Evolutionary conservation across 2,113 vertebrate species (phyloP), one percentile per base, ranked within the genome.

Genomic region (Anarrhichthys ocellatus): DNA sequence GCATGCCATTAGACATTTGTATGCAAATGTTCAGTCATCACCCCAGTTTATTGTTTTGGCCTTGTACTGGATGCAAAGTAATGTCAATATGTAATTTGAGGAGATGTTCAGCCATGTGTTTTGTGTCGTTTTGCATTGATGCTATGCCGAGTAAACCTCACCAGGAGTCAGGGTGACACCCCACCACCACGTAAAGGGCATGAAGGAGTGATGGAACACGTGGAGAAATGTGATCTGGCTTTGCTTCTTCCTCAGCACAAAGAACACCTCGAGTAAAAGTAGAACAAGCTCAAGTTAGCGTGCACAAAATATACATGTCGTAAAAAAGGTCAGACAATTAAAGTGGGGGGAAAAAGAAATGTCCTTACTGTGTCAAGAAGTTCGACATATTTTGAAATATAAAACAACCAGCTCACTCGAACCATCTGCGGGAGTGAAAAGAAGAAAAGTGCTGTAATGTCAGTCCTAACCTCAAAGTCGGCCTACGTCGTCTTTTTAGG

Each of bases 101-200:
- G 4, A n/a, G 1, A 9, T 70, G 34, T 58, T 48, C 27, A 24
- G 27, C 48, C 44, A 32, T 18, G 22, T 62, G 6, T 15, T 52
- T 22, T 52, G 20, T 52, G 48, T 50, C n/a, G 1, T 14, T 58
- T 58, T 59, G 15, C 24, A 29, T 27, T 29, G 54, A 13, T 24
- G 24, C 29, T 59, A 29, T 15, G 24, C n/a, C 1, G 24, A 27
- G 54, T 24, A 20, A 54, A 52, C 17, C 94, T 96, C 83, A 99
- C 98, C 98, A 85, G 98, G 98, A 52, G 97, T 97, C 89, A 98
- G 86, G 27, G 90, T 96, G 14, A 98, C 82, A 15, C 98, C 98
- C 98, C 98, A 99, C 98, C 98, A 99, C 98, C 98, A 99, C 40
- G 97, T 96, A 96, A 96, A 99, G 29, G 98, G 98, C 93, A 99